A percentile compares a stretch with the other conserved stretches of the same genome.
These are phyloP conservation scores for Acomys russatus DNA, from an alignment of 2,797 vertebrate genomes.

Conservation along the genomic window DNA sequence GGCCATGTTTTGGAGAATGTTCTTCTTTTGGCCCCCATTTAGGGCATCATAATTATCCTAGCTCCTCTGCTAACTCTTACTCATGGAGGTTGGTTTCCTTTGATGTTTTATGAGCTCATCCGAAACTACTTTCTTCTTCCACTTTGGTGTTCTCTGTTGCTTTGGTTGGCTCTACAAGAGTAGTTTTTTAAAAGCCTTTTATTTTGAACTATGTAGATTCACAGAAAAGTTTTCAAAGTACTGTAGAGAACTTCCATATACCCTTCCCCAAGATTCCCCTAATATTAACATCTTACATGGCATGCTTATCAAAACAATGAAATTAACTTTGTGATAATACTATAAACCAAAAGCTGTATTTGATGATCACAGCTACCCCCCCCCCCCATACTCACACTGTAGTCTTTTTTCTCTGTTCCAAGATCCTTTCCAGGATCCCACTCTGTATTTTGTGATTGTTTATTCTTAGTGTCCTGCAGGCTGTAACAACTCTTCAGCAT, in stretches of 20 bases:
- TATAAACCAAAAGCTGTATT: conserved; percentile 35
- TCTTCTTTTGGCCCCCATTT: conserved; percentile 1
- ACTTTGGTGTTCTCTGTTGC: conserved; percentile 9
- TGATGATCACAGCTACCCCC: background rate
- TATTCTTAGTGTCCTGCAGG: conserved; percentile 29
- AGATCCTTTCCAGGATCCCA: conserved; percentile 9
- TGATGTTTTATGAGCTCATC: conserved; percentile 58
- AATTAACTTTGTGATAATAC: conserved; percentile 16
- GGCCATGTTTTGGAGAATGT: conserved; percentile 3
- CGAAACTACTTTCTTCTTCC: conserved; percentile 55
- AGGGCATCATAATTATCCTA: background rate
- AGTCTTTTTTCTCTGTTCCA: background rate
- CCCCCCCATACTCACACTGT: background rate
- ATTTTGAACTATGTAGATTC: conserved; percentile 63
- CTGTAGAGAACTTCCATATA: conserved; percentile 14
- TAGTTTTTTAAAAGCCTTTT: conserved; percentile 30
- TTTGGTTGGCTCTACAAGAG: background rate
- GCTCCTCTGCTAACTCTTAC: conserved; percentile 42
- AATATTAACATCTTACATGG: conserved; percentile 45
- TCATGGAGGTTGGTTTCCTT: conserved; percentile 47
- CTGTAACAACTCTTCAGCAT: conserved; percentile 7
- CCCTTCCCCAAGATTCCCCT: conserved; percentile 9
- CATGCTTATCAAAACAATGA: conserved; percentile 50
- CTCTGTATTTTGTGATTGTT: conserved; percentile 57
- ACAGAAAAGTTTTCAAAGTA: conserved; percentile 53